Conservation (phyloP, 2,113 vertebrate genomes). For the Sphaerodactylus townsendi region DNA sequence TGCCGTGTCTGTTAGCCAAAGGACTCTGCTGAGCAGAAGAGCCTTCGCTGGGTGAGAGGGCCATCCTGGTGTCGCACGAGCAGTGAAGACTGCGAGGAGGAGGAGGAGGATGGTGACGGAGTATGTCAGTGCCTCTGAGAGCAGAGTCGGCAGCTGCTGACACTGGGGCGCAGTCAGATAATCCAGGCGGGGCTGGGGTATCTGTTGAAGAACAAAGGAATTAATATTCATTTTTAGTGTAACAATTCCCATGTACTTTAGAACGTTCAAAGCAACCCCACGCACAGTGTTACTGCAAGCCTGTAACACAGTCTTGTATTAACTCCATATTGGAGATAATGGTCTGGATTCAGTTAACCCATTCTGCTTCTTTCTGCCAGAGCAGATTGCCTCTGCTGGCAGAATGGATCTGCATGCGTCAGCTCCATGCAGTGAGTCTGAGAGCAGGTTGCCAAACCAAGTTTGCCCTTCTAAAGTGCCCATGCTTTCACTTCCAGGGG, state of each 20-base stretch:
- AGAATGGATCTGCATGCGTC: no score
- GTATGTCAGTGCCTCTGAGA: slow-evolving; percentile 69
- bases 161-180: slow-evolving; percentile 53
- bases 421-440: neutral
- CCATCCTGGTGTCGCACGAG: slow-evolving; percentile 76
- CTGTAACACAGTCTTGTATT: no score
- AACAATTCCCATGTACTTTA: neutral
- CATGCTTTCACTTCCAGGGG: no score
- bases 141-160: neutral
- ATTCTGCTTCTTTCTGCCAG: no score
- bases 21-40: slow-evolving; percentile 78
- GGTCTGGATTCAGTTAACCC: no score
- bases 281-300: neutral
- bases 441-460: neutral
- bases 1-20: slow-evolving; percentile 64
- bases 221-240: neutral
- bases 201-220: rapidly evolving
- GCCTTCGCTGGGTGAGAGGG: slow-evolving; percentile 76
- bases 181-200: slow-evolving; percentile 25
- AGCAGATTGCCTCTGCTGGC: no score
- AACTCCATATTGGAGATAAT: neutral
- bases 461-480: neutral
- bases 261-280: neutral
- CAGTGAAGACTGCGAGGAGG: slow-evolving; percentile 78
- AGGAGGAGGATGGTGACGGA: slow-evolving; percentile 83